These are phyloP conservation scores for Nemurella pictetii DNA, from an alignment of 2,888 invertebrate species.

Conservation along the genomic window DNA sequence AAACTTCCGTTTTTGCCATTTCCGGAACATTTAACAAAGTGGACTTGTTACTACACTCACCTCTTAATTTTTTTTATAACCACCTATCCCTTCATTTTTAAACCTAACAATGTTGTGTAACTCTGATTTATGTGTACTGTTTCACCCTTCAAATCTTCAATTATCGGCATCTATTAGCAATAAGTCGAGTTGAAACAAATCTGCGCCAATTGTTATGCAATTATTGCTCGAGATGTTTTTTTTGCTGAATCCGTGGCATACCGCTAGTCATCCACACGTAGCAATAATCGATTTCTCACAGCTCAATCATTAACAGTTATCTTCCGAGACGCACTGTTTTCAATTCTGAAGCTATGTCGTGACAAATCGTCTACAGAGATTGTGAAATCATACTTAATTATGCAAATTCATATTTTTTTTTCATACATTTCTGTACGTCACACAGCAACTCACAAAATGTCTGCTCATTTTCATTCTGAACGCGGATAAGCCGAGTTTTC, in stretches of 20 bases:
- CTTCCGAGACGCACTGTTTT: background rate
- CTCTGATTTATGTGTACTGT: too few species aligned
- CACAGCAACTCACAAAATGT: background rate
- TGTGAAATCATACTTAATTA: background rate
- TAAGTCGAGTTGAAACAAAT: background rate
- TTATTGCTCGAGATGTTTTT: background rate
- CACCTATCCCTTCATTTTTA: too few species aligned
- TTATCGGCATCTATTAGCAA: background rate
- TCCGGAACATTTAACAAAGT: too few species aligned
- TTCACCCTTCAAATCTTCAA: too few species aligned
- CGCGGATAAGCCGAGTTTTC: too few species aligned
- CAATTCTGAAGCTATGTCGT: background rate
- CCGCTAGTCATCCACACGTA: background rate
- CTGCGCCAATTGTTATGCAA: background rate
- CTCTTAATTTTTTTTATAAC: too few species aligned
- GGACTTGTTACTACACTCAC: too few species aligned
- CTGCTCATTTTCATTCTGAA: background rate
- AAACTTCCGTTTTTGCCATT: too few species aligned
- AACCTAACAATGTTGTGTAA: too few species aligned
- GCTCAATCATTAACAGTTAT: background rate
- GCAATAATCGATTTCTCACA: background rate
- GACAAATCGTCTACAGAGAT: background rate
- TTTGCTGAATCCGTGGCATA: background rate
- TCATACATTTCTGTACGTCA: background rate
- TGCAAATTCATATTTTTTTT: background rate